phyloP scores from a whole-genome alignment of 2,113 vertebrate species.

The Oreocharis arfaki region DNA sequence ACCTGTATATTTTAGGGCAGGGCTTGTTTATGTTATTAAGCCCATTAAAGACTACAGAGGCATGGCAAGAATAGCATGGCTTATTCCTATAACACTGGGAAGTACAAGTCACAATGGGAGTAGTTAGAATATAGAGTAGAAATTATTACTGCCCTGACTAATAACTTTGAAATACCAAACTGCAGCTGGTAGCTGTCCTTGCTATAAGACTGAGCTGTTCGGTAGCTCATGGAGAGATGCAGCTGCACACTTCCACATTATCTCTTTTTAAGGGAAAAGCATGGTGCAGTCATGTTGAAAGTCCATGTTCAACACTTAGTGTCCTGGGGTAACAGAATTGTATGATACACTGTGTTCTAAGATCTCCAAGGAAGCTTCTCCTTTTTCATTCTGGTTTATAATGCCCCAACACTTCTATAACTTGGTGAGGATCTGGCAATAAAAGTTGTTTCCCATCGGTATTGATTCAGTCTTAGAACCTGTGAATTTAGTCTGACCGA shows the following conservation, averaged over 20 bases:
- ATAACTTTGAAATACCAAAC: not conserved
- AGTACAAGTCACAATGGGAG: not conserved
- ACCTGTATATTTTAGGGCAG: not conserved
- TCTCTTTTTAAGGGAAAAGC: not conserved
- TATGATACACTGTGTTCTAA: not conserved
- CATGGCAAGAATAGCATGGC: not conserved
- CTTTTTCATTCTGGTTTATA: not conserved
- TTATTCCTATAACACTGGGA: not conserved
- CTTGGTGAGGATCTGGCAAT: not conserved
- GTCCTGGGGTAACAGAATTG: not conserved
- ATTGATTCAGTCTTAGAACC: not conserved
- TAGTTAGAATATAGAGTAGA: not conserved
- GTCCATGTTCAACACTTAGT: not conserved
- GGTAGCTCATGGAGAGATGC: not conserved
- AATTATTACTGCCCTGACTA: not conserved
- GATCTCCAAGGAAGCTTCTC: not conserved
- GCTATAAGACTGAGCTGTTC: accelerated
- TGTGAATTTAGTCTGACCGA: not conserved
- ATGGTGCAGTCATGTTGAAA: not conserved
- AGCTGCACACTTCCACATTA: not conserved
- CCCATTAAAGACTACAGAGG: not conserved
- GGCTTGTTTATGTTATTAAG: conserved; percentile 23
- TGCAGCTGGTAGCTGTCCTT: not conserved
- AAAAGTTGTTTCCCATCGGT: not conserved
- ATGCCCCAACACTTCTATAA: not conserved